phyloP scores from a whole-genome alignment of 2,113 vertebrate genomes.

The Morone saxatilis region DNA sequence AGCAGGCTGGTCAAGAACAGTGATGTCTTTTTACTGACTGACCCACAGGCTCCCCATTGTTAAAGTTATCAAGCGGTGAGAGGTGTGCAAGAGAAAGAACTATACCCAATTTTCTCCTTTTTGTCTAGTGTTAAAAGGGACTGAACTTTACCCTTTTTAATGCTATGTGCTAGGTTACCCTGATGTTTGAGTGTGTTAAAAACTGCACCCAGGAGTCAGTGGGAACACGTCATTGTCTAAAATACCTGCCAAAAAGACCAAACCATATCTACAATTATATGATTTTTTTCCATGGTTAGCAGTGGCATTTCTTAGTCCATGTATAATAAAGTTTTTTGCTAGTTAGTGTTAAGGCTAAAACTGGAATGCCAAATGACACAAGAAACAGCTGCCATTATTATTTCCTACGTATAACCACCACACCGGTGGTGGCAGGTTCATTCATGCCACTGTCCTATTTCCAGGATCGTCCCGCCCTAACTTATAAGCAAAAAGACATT shows the following conservation, averaged over 20 bases:
- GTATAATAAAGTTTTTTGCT: too few relatives aligned
- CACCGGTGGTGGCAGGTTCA: too few relatives aligned
- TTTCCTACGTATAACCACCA: too few relatives aligned
- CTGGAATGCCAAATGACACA: too few relatives aligned
- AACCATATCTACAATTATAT: background rate
- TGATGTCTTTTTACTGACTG: background rate
- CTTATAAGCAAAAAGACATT: too few relatives aligned
- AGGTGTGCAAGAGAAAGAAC: background rate
- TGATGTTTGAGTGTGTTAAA: background rate
- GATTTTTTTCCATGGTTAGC: background rate
- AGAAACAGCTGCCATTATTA: too few relatives aligned
- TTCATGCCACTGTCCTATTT: too few relatives aligned
- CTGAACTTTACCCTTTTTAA: background rate
- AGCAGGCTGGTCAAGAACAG: background rate
- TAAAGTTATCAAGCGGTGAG: background rate
- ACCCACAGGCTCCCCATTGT: background rate
- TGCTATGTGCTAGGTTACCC: background rate
- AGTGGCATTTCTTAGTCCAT: too few relatives aligned
- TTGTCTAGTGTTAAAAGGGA: background rate
- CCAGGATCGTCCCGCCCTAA: too few relatives aligned
- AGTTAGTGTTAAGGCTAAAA: too few relatives aligned
- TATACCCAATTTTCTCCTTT: background rate
- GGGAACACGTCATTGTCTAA: background rate
- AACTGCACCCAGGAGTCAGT: background rate
- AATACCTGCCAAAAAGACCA: background rate